Conservation (phyloP, 2,888 invertebrate genomes). For the Congeria kusceri region DNA sequence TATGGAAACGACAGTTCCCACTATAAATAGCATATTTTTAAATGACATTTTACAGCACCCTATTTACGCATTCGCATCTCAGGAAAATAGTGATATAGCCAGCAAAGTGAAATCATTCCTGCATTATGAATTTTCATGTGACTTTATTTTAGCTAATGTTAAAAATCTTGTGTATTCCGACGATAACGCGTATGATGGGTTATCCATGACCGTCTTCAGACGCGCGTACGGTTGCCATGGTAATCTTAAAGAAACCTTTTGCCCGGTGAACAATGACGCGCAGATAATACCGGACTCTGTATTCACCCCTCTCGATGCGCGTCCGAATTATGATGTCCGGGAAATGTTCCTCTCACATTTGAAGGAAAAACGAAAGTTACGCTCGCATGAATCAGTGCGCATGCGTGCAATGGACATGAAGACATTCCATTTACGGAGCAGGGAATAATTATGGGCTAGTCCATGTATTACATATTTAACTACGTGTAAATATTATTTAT, state of each 20-base stretch:
- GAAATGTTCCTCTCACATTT: slow-evolving; percentile 56
- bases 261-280: slow-evolving; percentile 29
- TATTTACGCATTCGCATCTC: slow-evolving; percentile 42
- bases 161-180: slow-evolving; percentile 50
- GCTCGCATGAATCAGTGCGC: slow-evolving; percentile 8
- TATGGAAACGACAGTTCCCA: slow-evolving; percentile 43
- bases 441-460: no score
- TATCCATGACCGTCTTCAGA: slow-evolving; percentile 51
- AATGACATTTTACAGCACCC: slow-evolving; percentile 62
- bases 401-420: slow-evolving; percentile 60
- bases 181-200: slow-evolving; percentile 36
- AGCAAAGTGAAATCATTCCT: slow-evolving; percentile 25
- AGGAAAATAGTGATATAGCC: slow-evolving; percentile 10
- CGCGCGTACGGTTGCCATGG: slow-evolving; percentile 36
- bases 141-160: slow-evolving; percentile 52
- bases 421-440: slow-evolving; percentile 44
- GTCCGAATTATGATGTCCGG: slow-evolving; percentile 9
- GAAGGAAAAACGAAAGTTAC: slow-evolving; percentile 20
- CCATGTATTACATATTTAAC: no score
- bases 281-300: slow-evolving; percentile 37
- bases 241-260: slow-evolving; percentile 18
- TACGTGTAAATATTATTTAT: no score
- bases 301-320: slow-evolving; percentile 5
- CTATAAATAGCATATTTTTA: slow-evolving; percentile 52
- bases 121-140: slow-evolving; percentile 44